Evolutionary conservation across 2,797 vertebrate species (phyloP), one percentile per base, ranked within the genome.

Genomic region (Babyrousa celebensis): DNA sequence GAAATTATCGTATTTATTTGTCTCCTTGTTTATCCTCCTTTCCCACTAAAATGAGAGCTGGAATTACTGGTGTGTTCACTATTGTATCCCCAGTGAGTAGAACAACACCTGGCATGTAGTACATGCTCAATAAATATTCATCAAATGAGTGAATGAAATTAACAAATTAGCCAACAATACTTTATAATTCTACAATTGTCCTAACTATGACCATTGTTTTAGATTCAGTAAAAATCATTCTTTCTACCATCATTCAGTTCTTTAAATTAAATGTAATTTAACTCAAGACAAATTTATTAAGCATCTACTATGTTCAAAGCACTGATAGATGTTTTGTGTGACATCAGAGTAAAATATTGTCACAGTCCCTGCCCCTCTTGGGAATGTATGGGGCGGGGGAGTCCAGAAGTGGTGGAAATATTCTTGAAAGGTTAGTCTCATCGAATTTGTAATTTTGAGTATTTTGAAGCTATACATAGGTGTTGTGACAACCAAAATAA

Each of bases 221-320:
- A 80, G n/a, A 86, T 77, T 84, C n/a, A 65, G 60, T 75, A 71
- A 80, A 92, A 92, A 63, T 86, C 80, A 32, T 74, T 71, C 52
- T 77, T 67, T 91, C 43, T 79, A 70, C 18, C 60, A 83, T 63
- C 25, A 78, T 58, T 91, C 21, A 60, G 54, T 54, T 89, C 52
- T 29, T 85, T 63, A 78, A 70, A 86, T 52, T 90, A 58, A 92
- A 58, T 40, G n/a, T 56, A 71, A 83, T 54, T 78, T 84, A 93
- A 63, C 14, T 74, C 63, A 67, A 65, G 11, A 75, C 23, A 86
- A 67, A 80, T 2, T 92, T 71, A 68, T 48, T 48, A 89, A 94
- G n/a, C 29, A 85, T 40, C 58, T 63, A 62, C 23, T 56, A 56
- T 43, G 5, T 40, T 29, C 27, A 58, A 94, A 17, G 40, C 8